Evolutionary conservation across 1,140 invertebrate genomes (phyloP), one percentile per base, ranked within the genome.

Genomic region (Drosophila paulistorum): DNA sequence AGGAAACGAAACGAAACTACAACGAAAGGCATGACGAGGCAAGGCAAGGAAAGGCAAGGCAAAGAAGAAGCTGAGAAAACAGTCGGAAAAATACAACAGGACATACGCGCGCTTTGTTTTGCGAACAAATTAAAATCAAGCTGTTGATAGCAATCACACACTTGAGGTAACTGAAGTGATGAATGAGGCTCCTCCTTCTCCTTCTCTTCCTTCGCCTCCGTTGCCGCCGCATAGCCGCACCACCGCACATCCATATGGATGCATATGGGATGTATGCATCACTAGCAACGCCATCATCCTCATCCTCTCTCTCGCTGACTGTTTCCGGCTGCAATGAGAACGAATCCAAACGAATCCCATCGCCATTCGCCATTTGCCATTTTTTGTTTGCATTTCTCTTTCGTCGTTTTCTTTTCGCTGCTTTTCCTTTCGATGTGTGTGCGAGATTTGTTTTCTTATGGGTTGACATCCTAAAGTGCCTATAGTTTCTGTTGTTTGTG

Each of bases 121-220:
- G 71, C 71, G 33, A 60, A 51, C 45, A 86, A 86, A 81, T 87
- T 89, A 70, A 87, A 87, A 89, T 89, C 84, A 89, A 87, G 84
- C 84, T 87, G 84, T 89, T 87, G 84, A 87, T 87, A 69, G 84
- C 84, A 87, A 89, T 87, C 84, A 87, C 84, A 84, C 84, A 78
- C 76, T 89, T 79, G 77, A 78, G 80, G 65, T 79, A 67, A 54
- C 59, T 66, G 30, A 68, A 78, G 61, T 83, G 81, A 78, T 73
- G 61, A 41, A 65, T 62, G 35, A 33, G 35, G 68, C 58, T 76
- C 72, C 74, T 75, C 65, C 37, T 26, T 30, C 74, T 69, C 65
- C 37, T 26, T 30, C 48, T 51, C 11, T 17, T 37, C 2, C 66
- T 23, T 4, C 3, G 13, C 6, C 58, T 20, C 45, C 20, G 2